Evolutionary conservation across 2,797 vertebrate genomes (phyloP).

Genomic region (Xenops minutus): DNA sequence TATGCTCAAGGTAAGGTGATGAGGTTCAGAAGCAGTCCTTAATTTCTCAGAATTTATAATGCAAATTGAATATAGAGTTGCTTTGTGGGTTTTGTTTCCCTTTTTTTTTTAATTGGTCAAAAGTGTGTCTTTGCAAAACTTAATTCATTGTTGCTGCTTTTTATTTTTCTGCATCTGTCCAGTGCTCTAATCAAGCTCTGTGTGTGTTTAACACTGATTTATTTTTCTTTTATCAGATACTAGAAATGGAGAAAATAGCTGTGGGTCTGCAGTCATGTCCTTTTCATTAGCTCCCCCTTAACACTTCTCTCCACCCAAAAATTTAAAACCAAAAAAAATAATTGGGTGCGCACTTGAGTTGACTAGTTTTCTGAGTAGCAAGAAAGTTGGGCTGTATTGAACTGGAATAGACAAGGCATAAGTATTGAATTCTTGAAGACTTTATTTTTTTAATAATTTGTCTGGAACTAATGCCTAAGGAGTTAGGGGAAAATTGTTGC

Average conservation of each 20-base stretch:
- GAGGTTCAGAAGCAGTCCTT: not conserved
- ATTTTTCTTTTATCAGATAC: not conserved
- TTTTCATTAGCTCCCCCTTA: not conserved
- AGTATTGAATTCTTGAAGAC: not conserved
- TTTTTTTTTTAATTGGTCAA: not conserved
- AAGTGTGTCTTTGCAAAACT: not conserved
- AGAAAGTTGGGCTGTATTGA: not conserved
- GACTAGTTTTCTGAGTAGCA: not conserved
- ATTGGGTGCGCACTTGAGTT: not conserved
- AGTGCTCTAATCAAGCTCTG: not conserved
- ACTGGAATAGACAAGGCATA: not conserved
- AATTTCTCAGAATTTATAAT: not conserved
- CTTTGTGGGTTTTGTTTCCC: not conserved
- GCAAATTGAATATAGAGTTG: not conserved
- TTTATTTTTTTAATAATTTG: not conserved
- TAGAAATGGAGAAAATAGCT: not conserved
- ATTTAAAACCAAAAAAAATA: not conserved
- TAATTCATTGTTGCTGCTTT: not conserved
- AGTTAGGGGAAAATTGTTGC: not conserved
- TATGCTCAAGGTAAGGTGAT: conserved; percentile 89
- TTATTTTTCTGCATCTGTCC: not conserved
- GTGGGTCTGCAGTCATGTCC: not conserved
- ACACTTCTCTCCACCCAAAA: not conserved
- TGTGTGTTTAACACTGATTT: not conserved
- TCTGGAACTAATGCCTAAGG: not conserved